These are phyloP conservation scores for Rousettus leschenaultii DNA, from an alignment of 2,113 vertebrate genomes.

Conservation along the genomic window DNA sequence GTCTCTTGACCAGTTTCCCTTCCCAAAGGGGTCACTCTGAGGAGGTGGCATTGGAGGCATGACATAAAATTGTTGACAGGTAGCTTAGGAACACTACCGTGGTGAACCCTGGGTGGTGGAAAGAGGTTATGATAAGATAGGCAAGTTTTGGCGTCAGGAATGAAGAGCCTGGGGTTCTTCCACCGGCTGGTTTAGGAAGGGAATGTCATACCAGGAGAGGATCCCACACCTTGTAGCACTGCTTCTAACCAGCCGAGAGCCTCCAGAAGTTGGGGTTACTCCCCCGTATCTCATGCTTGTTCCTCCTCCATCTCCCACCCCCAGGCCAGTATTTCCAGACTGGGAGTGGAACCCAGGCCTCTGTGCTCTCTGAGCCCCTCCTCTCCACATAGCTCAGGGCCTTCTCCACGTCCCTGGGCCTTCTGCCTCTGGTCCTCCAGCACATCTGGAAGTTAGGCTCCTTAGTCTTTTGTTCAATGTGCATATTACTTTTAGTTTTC, in stretches of 20 bases:
- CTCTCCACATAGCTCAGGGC: background rate
- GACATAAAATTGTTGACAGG: background rate
- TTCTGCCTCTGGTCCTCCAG: background rate
- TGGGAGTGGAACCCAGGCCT: background rate
- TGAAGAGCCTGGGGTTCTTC: background rate
- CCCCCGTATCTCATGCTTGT: background rate
- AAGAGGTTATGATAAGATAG: background rate
- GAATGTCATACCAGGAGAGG: too few relatives aligned
- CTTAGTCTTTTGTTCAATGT: background rate
- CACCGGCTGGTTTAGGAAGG: background rate
- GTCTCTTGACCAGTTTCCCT: background rate
- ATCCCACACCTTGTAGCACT: accelerated
- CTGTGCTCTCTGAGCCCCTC: background rate
- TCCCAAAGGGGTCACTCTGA: background rate
- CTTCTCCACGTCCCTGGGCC: background rate
- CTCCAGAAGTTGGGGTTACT: too few relatives aligned
- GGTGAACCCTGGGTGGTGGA: background rate
- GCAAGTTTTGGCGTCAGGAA: background rate
- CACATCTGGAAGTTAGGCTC: background rate
- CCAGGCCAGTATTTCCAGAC: background rate
- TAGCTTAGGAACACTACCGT: background rate
- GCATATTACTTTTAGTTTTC: background rate
- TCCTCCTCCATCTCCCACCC: background rate
- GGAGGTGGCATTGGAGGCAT: background rate
- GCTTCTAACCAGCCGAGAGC: background rate